phyloP scores from a whole-genome alignment of 2,888 invertebrate genomes.

The Euproctis similis region DNA sequence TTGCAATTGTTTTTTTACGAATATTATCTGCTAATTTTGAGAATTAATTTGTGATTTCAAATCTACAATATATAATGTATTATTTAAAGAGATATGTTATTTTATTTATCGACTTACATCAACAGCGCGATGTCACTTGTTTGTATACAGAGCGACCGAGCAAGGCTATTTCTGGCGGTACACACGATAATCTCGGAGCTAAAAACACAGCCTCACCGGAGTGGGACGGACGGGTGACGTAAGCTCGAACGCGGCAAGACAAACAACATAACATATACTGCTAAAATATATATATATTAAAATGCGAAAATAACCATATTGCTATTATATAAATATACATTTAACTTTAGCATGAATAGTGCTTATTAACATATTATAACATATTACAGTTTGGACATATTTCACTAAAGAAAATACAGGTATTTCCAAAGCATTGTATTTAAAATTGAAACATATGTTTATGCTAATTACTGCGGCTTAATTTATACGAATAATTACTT shows the following conservation, averaged over 20 bases:
- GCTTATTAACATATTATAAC: slow-evolving; percentile 7
- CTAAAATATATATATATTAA: slow-evolving; percentile 9
- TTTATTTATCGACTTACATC: slow-evolving; percentile 24
- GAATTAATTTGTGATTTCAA: no score
- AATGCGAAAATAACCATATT: slow-evolving; percentile 15
- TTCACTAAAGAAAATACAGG: slow-evolving; percentile 10
- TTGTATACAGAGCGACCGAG: slow-evolving; percentile 43
- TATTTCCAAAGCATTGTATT: slow-evolving; percentile 8
- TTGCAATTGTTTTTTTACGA: no score
- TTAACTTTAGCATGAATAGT: no score
- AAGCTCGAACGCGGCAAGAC: slow-evolving; percentile 33
- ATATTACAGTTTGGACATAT: slow-evolving; percentile 8
- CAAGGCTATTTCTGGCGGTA: slow-evolving; percentile 49
- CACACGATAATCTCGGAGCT: slow-evolving; percentile 46
- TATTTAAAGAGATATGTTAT: no score
- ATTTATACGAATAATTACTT: slow-evolving; percentile 5
- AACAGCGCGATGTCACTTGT: slow-evolving; percentile 60
- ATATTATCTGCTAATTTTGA: no score
- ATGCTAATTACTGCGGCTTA: slow-evolving; percentile 2
- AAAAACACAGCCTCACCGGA: slow-evolving; percentile 27
- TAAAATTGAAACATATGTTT: slow-evolving; percentile 9
- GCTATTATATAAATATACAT: slow-evolving; percentile 5
- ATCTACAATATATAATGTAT: no score
- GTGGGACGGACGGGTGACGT: slow-evolving; percentile 54
- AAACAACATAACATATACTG: slow-evolving; percentile 19